Evolutionary conservation across 2,113 vertebrate species (phyloP).

Genomic region (human (Homo sapiens)): GRCh38 chr3:191242501-191243000

Average conservation of each 20-base stretch:
- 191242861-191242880: neutral
- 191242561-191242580: neutral
- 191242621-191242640: neutral
- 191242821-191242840: neutral
- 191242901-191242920: too few relatives aligned
- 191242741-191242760: neutral
- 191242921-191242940: neutral
- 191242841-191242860: neutral
- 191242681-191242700: neutral
- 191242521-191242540: neutral
- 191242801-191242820: neutral
- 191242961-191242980: slow-evolving; percentile 1
- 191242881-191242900: neutral
- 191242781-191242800: neutral
- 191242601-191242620: neutral
- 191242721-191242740: neutral
- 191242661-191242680: neutral
- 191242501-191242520: neutral
- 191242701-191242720: neutral
- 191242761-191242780: neutral
- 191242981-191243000: neutral
- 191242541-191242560: neutral
- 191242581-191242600: neutral
- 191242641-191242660: neutral
- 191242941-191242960: neutral